Evolutionary conservation across 2,113 vertebrate genomes (phyloP).

Genomic region (Sylvilagus bachmani): DNA sequence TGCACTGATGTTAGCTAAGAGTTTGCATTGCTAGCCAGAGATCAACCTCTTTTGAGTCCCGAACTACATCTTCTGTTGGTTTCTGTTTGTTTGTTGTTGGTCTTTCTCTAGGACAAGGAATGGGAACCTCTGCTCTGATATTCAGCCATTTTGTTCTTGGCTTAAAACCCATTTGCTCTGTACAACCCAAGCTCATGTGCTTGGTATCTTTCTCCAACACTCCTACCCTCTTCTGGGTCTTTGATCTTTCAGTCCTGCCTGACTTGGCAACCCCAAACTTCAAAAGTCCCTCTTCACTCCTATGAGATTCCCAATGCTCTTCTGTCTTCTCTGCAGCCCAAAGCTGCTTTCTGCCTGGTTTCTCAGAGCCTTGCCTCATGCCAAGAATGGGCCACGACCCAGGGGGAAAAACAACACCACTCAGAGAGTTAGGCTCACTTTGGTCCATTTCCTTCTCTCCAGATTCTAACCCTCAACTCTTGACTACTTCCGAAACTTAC

Average conservation of each 20-base stretch:
- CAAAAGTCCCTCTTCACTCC: background rate
- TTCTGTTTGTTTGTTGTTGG: background rate
- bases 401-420: background rate
- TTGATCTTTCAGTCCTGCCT: background rate
- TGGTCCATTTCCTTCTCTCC: background rate
- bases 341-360: background rate
- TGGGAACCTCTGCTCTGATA: background rate
- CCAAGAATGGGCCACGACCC: background rate
- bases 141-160: background rate
- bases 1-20: background rate
- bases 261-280: background rate
- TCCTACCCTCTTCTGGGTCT: background rate
- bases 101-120: background rate
- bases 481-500: background rate
- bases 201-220: background rate
- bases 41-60: background rate
- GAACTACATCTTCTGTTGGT: background rate
- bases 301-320: background rate
- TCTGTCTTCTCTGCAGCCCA: background rate
- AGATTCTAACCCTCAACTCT: background rate
- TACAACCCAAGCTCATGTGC: background rate
- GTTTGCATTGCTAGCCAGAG: background rate
- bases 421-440: background rate
- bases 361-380: background rate
- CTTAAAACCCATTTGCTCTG: background rate